phyloP scores from a whole-genome alignment of 2,888 invertebrate species.

The Polyommatus iphigenia region DNA sequence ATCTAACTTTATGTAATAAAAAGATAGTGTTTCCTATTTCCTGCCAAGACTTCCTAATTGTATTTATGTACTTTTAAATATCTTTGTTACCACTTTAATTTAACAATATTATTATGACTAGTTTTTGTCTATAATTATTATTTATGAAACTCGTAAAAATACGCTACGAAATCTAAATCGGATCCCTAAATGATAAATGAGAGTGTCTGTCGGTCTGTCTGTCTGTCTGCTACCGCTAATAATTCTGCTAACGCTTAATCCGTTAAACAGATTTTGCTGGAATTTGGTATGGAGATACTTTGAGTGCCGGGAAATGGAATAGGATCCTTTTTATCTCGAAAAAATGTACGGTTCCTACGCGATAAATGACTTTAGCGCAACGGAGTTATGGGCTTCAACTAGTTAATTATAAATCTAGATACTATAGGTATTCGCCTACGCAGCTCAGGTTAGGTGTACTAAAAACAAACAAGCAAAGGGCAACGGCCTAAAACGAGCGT shows the following conservation, averaged over 20 bases:
- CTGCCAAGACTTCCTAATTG: neutral
- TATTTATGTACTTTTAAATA: neutral
- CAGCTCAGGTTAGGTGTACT: neutral
- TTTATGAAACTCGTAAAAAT: neutral
- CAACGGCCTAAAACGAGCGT: slow-evolving; percentile 22
- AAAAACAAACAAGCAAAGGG: slow-evolving; percentile 7
- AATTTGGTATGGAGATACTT: too few species aligned
- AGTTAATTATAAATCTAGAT: neutral
- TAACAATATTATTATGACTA: neutral
- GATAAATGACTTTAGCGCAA: too few species aligned
- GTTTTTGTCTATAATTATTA: neutral
- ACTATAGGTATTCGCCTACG: neutral
- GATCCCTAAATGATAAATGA: too few species aligned
- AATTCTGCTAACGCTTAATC: too few species aligned
- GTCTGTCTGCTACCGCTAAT: too few species aligned
- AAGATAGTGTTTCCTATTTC: neutral
- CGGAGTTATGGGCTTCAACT: too few species aligned
- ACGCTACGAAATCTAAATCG: too few species aligned
- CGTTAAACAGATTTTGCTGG: too few species aligned
- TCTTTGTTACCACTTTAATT: neutral
- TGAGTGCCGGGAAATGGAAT: too few species aligned
- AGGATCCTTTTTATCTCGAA: too few species aligned
- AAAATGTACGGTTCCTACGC: too few species aligned
- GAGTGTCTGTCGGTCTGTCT: too few species aligned
- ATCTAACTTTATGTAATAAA: slow-evolving; percentile 1